Evolutionary conservation across 2,113 vertebrate genomes (phyloP), one percentile per base, ranked within the genome.

Genomic region (Labeo catla): DNA sequence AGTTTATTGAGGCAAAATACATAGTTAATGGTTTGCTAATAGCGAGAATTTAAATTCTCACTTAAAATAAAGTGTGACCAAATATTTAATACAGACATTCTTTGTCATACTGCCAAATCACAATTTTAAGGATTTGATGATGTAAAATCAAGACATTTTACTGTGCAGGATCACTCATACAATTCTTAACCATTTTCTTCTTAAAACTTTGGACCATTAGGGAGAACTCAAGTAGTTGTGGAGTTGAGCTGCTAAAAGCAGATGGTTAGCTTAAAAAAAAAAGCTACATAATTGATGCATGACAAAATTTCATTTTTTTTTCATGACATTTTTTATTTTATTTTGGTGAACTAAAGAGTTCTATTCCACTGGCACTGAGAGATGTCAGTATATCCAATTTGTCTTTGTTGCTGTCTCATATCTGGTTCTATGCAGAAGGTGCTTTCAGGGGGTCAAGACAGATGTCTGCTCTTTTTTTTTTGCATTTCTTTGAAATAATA

Each of bases 331-430:
- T 12, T 13, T 28, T 28, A 36, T 16, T 39, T 34, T 11, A 0
- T 36, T 28, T 34, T 70, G 19, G 5, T 39, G 15, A 28, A 28
- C 28, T 36, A 15, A 70, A n/a, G 39, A 47, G 57, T 47, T 81
- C 43, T 66, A 47, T 81, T 65, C n/a, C 39, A 66, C 57, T 34
- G 10, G 36, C 59, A 81, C 59, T 81, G n/a, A 65, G 39, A 66
- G 47, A 81, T 43, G 21, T 49, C 59, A 81, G 19, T 81, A 59
- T 43, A 66, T 59, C 79, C 79, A 81, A 66, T 81, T 81, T 81
- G 47, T 81, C 79, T 81, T n/a, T 57, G n/a, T 61, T 59, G 43
- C 79, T 65, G 59, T 81, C 79, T 81, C 79, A 15, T 65, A 49
- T 59, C 43, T 81, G 21, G 47, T 66, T 70, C 36, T 70, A 70